Conservation (phyloP, 2,888 invertebrate species). For the Nipponacmea schrenckii region DNA sequence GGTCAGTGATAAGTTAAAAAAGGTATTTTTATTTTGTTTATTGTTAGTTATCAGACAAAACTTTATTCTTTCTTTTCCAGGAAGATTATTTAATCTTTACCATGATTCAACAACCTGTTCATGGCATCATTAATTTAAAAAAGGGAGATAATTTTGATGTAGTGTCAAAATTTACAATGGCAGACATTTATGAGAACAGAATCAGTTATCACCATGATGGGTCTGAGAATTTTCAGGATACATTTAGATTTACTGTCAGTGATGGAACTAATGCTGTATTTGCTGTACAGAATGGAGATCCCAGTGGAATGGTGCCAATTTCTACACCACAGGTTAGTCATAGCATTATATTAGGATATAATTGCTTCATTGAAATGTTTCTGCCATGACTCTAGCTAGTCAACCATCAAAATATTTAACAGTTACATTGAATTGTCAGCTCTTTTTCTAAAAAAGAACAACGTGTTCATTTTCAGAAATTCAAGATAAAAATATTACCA, state of each 20-base stretch:
- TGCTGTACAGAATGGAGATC: conserved; percentile 42
- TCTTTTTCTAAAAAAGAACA: too few relatives aligned
- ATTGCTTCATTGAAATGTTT: too few relatives aligned
- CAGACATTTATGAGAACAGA: conserved; percentile 60
- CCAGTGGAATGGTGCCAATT: conserved; percentile 30
- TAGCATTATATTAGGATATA: not conserved
- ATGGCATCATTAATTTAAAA: conserved; percentile 52
- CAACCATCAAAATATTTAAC: too few relatives aligned
- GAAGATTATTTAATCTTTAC: conserved; percentile 54
- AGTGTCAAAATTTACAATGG: conserved; percentile 54
- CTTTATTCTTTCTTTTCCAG: conserved; percentile 35
- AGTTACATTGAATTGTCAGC: too few relatives aligned
- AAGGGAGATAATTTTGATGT: conserved; percentile 29
- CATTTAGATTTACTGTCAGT: conserved; percentile 59
- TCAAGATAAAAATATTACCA: conserved; percentile 55
- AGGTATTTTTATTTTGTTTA: too few relatives aligned
- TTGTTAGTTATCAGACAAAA: too few relatives aligned
- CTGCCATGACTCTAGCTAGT: too few relatives aligned
- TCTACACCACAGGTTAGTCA: conserved; percentile 40
- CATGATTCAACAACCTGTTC: conserved; percentile 46
- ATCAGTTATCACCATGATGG: conserved; percentile 63
- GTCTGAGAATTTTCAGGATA: conserved; percentile 53
- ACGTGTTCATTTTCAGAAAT: conserved; percentile 40
- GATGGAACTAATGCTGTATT: conserved; percentile 61
- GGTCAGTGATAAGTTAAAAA: too few relatives aligned